Evolutionary conservation across 2,888 invertebrate species (phyloP).

Genomic region (Enchytraeus crypticus): DNA sequence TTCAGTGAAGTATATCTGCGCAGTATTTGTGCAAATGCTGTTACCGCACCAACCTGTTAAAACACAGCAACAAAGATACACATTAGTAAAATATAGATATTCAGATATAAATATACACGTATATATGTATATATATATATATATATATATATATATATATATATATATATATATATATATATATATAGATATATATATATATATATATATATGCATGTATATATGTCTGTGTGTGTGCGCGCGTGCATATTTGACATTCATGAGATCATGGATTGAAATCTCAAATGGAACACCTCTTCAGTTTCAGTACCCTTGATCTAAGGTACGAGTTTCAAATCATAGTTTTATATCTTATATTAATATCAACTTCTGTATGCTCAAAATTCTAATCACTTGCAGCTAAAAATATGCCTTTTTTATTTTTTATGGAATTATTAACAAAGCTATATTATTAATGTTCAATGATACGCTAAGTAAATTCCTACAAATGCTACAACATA

Average conservation of each 20-base stretch:
- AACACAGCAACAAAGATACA: not conserved
- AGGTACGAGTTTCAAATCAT: too few species aligned
- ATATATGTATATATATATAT: not conserved
- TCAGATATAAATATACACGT: not conserved
- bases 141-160: not conserved
- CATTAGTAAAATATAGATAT: not conserved
- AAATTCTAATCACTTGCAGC: too few species aligned
- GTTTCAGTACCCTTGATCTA: too few species aligned
- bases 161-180: not conserved
- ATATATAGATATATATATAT: not conserved
- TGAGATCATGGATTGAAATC: not conserved
- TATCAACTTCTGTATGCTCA: too few species aligned
- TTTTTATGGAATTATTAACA: too few species aligned
- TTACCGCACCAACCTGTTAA: constrained; percentile 63
- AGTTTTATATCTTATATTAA: too few species aligned
- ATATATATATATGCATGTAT: not conserved
- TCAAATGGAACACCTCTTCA: too few species aligned
- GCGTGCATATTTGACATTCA: not conserved
- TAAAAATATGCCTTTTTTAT: too few species aligned
- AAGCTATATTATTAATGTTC: too few species aligned
- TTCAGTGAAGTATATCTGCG: constrained; percentile 92
- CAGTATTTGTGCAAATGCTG: constrained; percentile 85
- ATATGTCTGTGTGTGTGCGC: not conserved
- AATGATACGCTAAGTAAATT: too few species aligned
- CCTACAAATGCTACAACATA: constrained; percentile 40